Evolutionary conservation across 2,888 invertebrate genomes (phyloP).

Genomic region (Subacronicta megacephala): DNA sequence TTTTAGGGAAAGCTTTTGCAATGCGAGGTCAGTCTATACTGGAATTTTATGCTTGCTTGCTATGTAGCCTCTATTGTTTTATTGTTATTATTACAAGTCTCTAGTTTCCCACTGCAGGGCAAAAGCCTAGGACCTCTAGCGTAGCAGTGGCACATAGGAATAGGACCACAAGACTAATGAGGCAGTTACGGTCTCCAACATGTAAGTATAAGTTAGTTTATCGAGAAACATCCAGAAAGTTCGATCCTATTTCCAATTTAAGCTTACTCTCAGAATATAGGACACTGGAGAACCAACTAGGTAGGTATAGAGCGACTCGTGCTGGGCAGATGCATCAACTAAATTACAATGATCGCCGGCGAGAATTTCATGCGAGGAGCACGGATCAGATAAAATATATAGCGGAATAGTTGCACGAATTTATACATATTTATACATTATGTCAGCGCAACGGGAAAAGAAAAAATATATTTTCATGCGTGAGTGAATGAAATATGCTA

Average conservation of each 20-base stretch:
- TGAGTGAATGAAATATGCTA: slow-evolving; percentile 18
- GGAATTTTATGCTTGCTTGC: too few relatives aligned
- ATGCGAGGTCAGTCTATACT: too few relatives aligned
- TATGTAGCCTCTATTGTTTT: too few relatives aligned
- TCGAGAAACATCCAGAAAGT: slow-evolving; percentile 32
- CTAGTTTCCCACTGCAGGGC: too few relatives aligned
- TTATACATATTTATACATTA: slow-evolving; percentile 8
- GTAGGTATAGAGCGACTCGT: slow-evolving; percentile 26
- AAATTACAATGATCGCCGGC: slow-evolving; percentile 53
- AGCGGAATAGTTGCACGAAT: slow-evolving; percentile 8
- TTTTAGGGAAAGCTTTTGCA: too few relatives aligned
- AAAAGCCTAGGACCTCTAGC: too few relatives aligned
- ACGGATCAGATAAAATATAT: slow-evolving; percentile 20
- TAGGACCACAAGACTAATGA: too few relatives aligned
- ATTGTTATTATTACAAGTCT: too few relatives aligned
- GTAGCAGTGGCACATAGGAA: too few relatives aligned
- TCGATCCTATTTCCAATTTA: slow-evolving; percentile 46
- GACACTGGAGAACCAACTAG: slow-evolving; percentile 31
- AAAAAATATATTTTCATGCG: slow-evolving; percentile 16
- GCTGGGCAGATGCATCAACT: slow-evolving; percentile 52
- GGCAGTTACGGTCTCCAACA: too few relatives aligned
- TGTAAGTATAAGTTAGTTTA: slow-evolving; percentile 30
- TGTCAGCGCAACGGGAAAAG: slow-evolving; percentile 6
- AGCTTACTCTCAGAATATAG: slow-evolving; percentile 47
- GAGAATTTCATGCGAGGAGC: slow-evolving; percentile 38